Conservation (phyloP, 2,797 vertebrate genomes). For the Cynodonichthys magdalenae region DNA sequence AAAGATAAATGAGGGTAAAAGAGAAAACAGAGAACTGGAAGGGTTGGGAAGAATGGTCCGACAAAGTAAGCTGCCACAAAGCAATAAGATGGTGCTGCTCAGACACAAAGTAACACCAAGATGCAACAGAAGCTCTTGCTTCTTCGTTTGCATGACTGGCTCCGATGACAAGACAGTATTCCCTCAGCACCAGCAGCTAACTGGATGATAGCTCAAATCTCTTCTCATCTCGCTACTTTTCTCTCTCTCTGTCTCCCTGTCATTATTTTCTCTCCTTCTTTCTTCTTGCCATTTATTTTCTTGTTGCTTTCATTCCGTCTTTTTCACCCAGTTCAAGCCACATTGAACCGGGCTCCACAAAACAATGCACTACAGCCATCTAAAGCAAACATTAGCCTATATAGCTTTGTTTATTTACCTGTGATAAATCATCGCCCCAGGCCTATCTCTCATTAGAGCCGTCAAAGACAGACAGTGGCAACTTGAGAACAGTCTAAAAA, state of each 20-base stretch:
- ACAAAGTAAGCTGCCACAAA: slow-evolving; percentile 47
- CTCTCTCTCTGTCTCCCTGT: slow-evolving; percentile 47
- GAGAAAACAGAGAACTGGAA: slow-evolving; percentile 26
- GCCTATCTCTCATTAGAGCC: slow-evolving; percentile 65
- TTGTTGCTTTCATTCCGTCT: slow-evolving; percentile 5
- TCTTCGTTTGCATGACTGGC: slow-evolving; percentile 73
- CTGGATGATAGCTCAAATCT: slow-evolving; percentile 80
- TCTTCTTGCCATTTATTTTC: slow-evolving; percentile 8
- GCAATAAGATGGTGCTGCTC: slow-evolving; percentile 61
- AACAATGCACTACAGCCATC: slow-evolving; percentile 20
- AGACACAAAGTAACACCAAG: slow-evolving; percentile 73
- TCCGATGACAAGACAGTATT: slow-evolving; percentile 83
- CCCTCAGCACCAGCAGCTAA: slow-evolving; percentile 78
- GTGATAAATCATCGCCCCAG: slow-evolving; percentile 61
- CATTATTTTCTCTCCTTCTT: slow-evolving; percentile 28
- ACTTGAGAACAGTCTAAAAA: slow-evolving; percentile 65
- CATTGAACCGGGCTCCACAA: slow-evolving; percentile 24
- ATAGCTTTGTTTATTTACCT: slow-evolving; percentile 71
- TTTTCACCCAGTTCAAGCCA: slow-evolving; percentile 9
- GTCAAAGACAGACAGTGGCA: slow-evolving; percentile 66
- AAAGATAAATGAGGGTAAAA: slow-evolving; percentile 33
- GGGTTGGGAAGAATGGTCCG: slow-evolving; percentile 59
- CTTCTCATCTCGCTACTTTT: slow-evolving; percentile 50
- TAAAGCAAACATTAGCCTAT: slow-evolving; percentile 61
- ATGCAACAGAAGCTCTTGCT: slow-evolving; percentile 81